Conservation (phyloP, 2,888 invertebrate genomes). For the Cactoblastis cactorum region DNA sequence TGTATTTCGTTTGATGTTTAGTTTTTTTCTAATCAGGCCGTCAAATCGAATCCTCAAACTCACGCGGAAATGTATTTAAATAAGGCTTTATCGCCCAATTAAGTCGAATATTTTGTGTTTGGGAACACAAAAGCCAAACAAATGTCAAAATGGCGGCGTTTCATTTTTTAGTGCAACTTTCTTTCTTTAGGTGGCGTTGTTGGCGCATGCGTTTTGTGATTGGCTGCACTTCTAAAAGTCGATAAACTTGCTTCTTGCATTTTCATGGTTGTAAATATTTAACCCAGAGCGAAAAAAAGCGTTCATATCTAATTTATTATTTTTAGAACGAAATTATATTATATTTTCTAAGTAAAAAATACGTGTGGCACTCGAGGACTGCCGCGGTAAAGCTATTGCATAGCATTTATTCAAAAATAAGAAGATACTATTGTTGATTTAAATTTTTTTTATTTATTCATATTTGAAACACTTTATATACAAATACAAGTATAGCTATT, state of each 20-base stretch:
- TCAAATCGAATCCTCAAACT: conserved; percentile 32
- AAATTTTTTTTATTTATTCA: too few species aligned
- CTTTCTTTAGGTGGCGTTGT: conserved; percentile 59
- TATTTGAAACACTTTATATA: too few species aligned
- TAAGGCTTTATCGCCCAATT: conserved; percentile 41
- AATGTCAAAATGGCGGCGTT: conserved; percentile 80
- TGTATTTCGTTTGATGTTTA: conserved; percentile 39
- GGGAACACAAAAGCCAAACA: conserved; percentile 77
- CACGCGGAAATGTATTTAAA: conserved; percentile 39
- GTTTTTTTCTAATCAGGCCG: conserved; percentile 32
- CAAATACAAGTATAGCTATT: too few species aligned
- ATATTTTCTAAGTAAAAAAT: too few species aligned
- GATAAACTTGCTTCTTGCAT: conserved; percentile 26
- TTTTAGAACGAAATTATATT: too few species aligned
- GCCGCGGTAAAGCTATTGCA: too few species aligned
- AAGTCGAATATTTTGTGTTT: conserved; percentile 54
- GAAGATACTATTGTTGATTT: too few species aligned
- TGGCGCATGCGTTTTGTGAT: conserved; percentile 65
- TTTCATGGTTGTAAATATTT: not conserved
- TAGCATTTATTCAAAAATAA: too few species aligned
- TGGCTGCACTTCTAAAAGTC: conserved; percentile 39
- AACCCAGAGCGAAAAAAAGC: too few species aligned
- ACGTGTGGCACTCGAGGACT: too few species aligned
- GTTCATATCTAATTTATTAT: too few species aligned
- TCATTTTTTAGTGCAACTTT: conserved; percentile 38